These are phyloP conservation scores for Sebastes cheni DNA, from an alignment of 2,797 vertebrate genomes.

Conservation along the genomic window DNA sequence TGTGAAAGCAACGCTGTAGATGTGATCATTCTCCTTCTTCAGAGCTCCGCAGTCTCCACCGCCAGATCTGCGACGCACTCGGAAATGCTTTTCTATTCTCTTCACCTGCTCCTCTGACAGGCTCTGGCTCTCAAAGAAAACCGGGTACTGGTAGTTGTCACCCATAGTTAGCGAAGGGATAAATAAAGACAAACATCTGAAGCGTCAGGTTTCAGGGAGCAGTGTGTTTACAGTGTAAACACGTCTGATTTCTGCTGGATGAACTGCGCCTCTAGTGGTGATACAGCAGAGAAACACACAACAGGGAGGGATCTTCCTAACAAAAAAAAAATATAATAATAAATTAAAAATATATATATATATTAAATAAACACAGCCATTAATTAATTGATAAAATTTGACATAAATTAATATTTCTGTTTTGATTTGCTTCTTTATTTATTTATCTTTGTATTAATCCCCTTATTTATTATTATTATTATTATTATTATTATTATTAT, in stretches of 20 bases:
- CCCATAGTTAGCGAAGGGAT: slow-evolving; percentile 22
- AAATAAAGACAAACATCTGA: neutral
- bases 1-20: slow-evolving; percentile 48
- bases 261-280: neutral
- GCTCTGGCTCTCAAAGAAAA: slow-evolving; percentile 44
- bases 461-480: too few species aligned
- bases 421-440: too few species aligned
- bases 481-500: too few species aligned
- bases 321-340: too few species aligned
- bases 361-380: too few species aligned
- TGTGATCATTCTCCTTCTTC: accelerated
- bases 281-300: neutral
- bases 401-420: too few species aligned
- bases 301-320: too few species aligned
- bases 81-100: slow-evolving; percentile 46
- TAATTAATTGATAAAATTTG: too few species aligned
- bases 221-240: neutral
- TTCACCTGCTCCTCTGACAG: neutral
- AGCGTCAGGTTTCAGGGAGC: accelerated
- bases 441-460: too few species aligned
- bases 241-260: accelerated
- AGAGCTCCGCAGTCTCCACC: slow-evolving; percentile 56
- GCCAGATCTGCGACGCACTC: slow-evolving; percentile 30
- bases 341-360: too few species aligned
- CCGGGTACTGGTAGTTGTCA: neutral